phyloP scores from a whole-genome alignment of 1,140 invertebrate genomes.

The Xylocopa sonorina region DNA sequence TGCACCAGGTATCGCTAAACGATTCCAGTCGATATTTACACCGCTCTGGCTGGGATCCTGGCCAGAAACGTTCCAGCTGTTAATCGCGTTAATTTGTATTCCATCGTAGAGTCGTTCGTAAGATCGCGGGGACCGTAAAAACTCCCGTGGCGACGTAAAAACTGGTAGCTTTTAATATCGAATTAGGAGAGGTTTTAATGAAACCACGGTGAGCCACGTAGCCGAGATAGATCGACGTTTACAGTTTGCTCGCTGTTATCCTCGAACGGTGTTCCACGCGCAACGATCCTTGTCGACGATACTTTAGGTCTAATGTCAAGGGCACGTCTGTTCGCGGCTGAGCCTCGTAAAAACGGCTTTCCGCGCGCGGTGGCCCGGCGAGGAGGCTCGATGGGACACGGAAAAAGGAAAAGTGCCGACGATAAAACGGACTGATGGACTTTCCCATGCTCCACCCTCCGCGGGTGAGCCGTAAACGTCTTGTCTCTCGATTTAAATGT shows the following conservation, averaged over 20 bases:
- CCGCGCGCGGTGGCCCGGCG: not conserved
- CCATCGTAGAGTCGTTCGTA: not conserved
- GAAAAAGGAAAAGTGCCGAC: slow-evolving; percentile 33
- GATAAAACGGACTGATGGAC: slow-evolving; percentile 46
- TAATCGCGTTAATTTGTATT: slow-evolving; percentile 38
- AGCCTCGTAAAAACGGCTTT: slow-evolving; percentile 30
- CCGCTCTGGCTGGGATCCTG: not conserved
- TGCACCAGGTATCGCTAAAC: not conserved
- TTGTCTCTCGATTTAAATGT: slow-evolving; percentile 63
- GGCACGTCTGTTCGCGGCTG: not conserved
- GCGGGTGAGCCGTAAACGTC: slow-evolving; percentile 63
- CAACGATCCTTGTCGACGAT: slow-evolving; percentile 1
- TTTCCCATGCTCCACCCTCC: slow-evolving; percentile 58
- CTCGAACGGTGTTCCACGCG: too few relatives aligned
- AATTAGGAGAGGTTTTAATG: not conserved
- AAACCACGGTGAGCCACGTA: not conserved
- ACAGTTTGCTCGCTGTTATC: not conserved
- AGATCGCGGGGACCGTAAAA: not conserved
- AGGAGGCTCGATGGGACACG: not conserved
- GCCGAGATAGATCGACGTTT: not conserved
- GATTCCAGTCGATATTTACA: slow-evolving; percentile 27
- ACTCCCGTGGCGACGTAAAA: not conserved
- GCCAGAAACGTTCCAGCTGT: slow-evolving; percentile 17
- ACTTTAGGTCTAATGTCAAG: slow-evolving; percentile 29
- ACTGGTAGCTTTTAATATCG: not conserved